Evolutionary conservation across 2,888 invertebrate species (phyloP).

Genomic region (Acholoe squamosa): DNA sequence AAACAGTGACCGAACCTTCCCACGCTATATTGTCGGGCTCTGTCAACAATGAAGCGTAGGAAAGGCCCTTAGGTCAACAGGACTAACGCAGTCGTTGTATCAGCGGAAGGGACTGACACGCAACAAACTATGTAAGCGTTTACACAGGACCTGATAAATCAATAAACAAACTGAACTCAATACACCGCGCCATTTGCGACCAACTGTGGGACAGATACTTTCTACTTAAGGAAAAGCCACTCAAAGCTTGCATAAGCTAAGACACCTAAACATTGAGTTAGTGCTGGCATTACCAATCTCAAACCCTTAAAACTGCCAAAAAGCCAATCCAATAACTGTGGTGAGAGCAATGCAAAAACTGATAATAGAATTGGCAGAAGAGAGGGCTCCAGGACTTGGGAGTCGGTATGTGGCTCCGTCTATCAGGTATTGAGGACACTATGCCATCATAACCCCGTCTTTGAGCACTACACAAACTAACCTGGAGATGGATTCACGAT

Average conservation of each 20-base stretch:
- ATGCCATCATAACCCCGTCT: not conserved
- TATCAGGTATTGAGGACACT: not conserved
- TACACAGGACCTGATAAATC: not conserved
- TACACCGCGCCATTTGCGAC: not conserved
- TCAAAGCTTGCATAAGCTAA: no score
- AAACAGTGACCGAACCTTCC: not conserved
- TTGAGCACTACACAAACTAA: not conserved
- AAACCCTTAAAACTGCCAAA: no score
- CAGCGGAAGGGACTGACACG: not conserved
- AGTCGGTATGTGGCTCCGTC: slow-evolving; percentile 13
- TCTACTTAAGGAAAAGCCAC: no score
- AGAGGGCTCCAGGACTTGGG: not conserved
- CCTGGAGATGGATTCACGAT: not conserved
- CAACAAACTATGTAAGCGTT: not conserved
- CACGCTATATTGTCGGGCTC: not conserved
- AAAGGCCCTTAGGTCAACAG: no score
- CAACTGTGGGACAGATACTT: no score
- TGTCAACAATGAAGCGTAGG: no score
- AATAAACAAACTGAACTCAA: not conserved
- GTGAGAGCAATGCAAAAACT: no score
- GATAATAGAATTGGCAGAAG: no score
- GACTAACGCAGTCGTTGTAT: not conserved
- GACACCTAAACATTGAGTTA: no score
- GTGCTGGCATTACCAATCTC: no score
- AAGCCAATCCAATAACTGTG: no score